phyloP scores from a whole-genome alignment of 2,797 vertebrate genomes.

The Sphenopsis melanotis region DNA sequence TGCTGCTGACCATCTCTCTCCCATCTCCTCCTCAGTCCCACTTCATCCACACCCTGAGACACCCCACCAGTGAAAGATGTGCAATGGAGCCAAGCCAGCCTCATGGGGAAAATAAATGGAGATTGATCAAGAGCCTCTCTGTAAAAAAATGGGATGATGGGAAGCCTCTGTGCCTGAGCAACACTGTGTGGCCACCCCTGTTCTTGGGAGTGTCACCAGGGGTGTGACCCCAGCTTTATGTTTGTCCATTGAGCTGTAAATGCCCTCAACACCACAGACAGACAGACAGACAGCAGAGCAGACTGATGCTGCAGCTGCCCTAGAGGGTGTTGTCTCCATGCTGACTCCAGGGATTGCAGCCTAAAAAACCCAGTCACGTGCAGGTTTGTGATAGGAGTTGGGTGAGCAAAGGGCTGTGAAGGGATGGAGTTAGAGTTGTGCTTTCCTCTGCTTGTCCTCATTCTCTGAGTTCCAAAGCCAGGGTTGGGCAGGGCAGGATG shows the following conservation, averaged over 20 bases:
- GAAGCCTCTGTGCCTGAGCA: neutral
- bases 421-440: rapidly evolving
- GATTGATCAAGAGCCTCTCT: neutral
- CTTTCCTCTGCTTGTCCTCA: neutral
- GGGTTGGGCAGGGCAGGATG: neutral
- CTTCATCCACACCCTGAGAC: neutral
- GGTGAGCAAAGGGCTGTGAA: neutral
- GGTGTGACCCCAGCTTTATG: neutral
- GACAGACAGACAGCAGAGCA: neutral
- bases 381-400: rapidly evolving
- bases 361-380: rapidly evolving
- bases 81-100: neutral
- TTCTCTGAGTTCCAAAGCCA: neutral
- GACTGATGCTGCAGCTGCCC: neutral
- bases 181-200: too few species aligned
- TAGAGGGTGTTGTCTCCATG: neutral
- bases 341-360: neutral
- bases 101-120: neutral
- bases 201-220: neutral
- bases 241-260: neutral
- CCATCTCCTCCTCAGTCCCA: neutral
- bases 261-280: neutral
- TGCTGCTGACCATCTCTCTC: neutral
- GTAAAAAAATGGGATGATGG: neutral
- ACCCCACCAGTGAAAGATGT: neutral